Evolutionary conservation across 2,888 invertebrate genomes (phyloP), one percentile per base, ranked within the genome.

Genomic region (Synergus umbraculus): DNA sequence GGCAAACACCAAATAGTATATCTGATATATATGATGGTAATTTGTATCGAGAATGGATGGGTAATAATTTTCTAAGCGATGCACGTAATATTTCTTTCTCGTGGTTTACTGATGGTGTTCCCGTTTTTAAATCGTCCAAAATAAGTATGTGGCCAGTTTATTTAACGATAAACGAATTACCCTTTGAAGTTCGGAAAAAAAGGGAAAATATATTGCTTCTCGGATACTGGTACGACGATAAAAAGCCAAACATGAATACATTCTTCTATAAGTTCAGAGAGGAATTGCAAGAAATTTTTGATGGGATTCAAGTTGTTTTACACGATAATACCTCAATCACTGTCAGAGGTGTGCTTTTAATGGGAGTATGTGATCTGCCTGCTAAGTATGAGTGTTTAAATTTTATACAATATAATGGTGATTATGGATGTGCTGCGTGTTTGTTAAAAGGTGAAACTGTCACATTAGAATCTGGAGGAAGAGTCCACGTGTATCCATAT

Each of bases 301-400:
- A 49, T 22, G 69, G 49, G 4, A 7, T 69, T 44, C 13, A 49
- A 13, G 22, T 49, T 12, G 2, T 13, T 49, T 15, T 54, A 54
- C 49, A 13, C 4, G 37, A 22, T 37, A 37, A 69, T 49, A 13
- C 8, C 5, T 0, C 12, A 49, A 69, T 29, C 37, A 81, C 41
- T 29, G 58, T 83, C 4, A 78, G 29, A 78, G 79, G 58, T 44
- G 77, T 83, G 5, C 18, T 81, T 10, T 73, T 83, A 79, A 76
- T 46, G 18, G 83, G 80, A 54, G 81, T 76, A 13, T 69, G 67
- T 44, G 80, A 84, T 76, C 37, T 78, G 8, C 82, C 83, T 29
- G 82, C 82, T 13, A 82, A 83, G 78, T 66, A 78, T 43, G 37
- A 78, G 13, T 84, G 49, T 78, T 43, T 83, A 15, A 83, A 82